Base-by-base conservation (phyloP, 1,140 invertebrate species). In the Andricus grossulariae region DNA sequence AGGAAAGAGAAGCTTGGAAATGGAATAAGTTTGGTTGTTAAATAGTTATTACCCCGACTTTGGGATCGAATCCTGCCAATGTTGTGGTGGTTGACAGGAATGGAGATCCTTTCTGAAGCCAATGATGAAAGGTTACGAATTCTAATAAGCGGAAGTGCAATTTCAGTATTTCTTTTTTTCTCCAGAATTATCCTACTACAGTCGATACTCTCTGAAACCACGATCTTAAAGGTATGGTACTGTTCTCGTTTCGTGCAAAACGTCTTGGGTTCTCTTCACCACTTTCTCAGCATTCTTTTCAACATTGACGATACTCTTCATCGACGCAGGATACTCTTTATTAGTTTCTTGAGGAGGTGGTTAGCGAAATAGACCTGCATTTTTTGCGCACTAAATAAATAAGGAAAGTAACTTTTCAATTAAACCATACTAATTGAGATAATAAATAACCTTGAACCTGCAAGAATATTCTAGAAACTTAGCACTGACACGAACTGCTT, bases 1-100 rank as follows among this genome's bases (percentile, higher is more conserved):
- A 13, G 19, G 21, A 74, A 73, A 76, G 45, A 21, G 55, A 81
- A 74, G 18, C 70, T 54, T 50, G 73, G 80, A 86, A 87, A 87
- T 87, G 82, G 85, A 86, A 88, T 83, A 88, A 88, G 84, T 89
- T 88, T 87, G 75, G 74, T 88, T 89, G 85, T 89, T 87, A 87
- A 88, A 86, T 83, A 85, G 77, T 84, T 86, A 77, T 84, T 82
- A 82, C 73, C 75, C 12, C 72, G 79, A 50, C 49, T 73, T 55
- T 71, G 39, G 50, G 45, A 39, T 70, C 11, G 45, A 12, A 5
- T 21, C n/a, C 39, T 71, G 39, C 72, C 60, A 39, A 32, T 60
- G 57, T 18, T 45, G 39, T 11, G 39, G 39, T 11, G 39, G 39
- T 60, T 60, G 57, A 60, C 57, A 21, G 25, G 21, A 60, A 25